These are phyloP conservation scores for Heteromyza rotundicornis DNA, from an alignment of 2,888 invertebrate genomes.

Conservation along the genomic window DNA sequence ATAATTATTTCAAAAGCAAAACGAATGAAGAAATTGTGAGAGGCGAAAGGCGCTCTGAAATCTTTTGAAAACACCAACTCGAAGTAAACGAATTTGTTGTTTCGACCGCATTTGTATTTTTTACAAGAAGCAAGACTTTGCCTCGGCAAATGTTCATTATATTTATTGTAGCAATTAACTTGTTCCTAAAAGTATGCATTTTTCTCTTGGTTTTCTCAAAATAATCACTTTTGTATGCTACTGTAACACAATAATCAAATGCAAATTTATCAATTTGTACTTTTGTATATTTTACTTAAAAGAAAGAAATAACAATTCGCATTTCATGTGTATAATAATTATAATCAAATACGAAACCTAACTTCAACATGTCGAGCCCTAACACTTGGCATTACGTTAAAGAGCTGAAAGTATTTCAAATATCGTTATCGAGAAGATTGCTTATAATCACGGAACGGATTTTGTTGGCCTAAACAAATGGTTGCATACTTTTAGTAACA, in stretches of 20 bases:
- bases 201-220: slow-evolving; percentile 5
- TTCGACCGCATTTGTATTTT: neutral
- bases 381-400: too few species aligned
- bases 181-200: slow-evolving; percentile 30
- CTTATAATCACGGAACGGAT: too few species aligned
- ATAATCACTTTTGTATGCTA: too few species aligned
- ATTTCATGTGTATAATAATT: neutral
- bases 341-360: too few species aligned
- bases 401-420: too few species aligned
- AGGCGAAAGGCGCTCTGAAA: neutral
- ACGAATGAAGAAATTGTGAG: neutral
- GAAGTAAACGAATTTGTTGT: neutral
- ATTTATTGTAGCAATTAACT: slow-evolving; percentile 14
- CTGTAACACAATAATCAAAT: too few species aligned
- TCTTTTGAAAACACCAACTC: neutral
- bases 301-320: neutral
- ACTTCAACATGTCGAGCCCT: too few species aligned
- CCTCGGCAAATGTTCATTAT: neutral
- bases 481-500: too few species aligned
- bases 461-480: too few species aligned
- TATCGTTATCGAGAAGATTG: too few species aligned
- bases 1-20: neutral
- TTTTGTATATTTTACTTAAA: slow-evolving; percentile 39
- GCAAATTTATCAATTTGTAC: neutral
- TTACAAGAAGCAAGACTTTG: too few species aligned